These are phyloP conservation scores for Mythimna impura DNA, from an alignment of 2,888 invertebrate species.

Conservation along the genomic window DNA sequence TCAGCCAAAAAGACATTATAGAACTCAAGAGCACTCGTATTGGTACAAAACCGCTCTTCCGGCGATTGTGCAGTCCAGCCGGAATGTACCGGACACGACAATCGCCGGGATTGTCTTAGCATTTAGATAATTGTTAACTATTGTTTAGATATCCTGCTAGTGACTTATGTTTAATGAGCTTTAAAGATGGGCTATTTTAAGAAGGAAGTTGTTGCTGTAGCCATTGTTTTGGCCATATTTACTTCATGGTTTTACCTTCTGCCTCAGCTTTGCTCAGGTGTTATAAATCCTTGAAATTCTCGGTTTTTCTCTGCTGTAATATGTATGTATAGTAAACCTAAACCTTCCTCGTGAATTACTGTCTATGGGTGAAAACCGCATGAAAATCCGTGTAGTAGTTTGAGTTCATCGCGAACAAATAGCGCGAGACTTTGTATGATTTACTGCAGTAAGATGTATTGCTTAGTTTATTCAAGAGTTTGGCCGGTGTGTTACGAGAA, in stretches of 20 bases:
- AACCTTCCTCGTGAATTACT: too few species aligned
- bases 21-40: conserved; percentile 50
- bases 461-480: not conserved
- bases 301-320: too few species aligned
- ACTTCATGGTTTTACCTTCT: not conserved
- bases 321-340: too few species aligned
- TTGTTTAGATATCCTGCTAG: conserved; percentile 72
- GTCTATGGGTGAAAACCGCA: too few species aligned
- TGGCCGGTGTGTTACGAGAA: not conserved
- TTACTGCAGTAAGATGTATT: not conserved
- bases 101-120: conserved; percentile 75
- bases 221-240: not conserved
- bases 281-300: too few species aligned
- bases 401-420: too few species aligned
- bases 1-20: conserved; percentile 41
- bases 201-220: too few species aligned
- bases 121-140: conserved; percentile 72
- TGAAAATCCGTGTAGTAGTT: too few species aligned
- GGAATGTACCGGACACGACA: conserved; percentile 67
- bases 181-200: not conserved
- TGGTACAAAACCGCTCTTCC: conserved; percentile 71
- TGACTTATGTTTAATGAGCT: conserved; percentile 26
- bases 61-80: conserved; percentile 74
- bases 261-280: too few species aligned
- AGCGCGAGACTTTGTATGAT: not conserved